These are phyloP conservation scores for Ormyrus pomaceus DNA, from an alignment of 2,888 invertebrate genomes.

Conservation along the genomic window DNA sequence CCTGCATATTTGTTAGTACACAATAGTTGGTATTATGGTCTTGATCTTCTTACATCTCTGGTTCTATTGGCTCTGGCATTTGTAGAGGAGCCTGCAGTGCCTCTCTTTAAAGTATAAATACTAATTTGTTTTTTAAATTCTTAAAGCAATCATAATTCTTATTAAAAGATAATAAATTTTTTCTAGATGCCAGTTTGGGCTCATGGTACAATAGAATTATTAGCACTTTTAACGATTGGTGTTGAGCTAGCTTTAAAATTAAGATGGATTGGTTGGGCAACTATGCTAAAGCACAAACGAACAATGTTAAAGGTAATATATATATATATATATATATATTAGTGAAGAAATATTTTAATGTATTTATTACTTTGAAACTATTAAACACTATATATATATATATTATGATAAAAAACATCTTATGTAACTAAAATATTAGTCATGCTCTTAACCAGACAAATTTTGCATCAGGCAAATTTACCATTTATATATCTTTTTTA, in stretches of 20 bases:
- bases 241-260: conserved; percentile 87
- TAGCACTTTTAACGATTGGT: conserved; percentile 86
- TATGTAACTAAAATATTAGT: conserved; percentile 49
- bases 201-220: conserved; percentile 88
- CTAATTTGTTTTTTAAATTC: background rate
- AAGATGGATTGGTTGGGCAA: conserved; percentile 90
- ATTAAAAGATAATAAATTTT: conserved; percentile 26
- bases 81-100: conserved; percentile 88
- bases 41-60: conserved; percentile 87
- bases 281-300: conserved; percentile 89
- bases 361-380: background rate
- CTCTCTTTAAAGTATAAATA: conserved; percentile 80
- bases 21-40: conserved; percentile 90
- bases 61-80: conserved; percentile 86
- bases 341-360: background rate
- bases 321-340: too few species aligned
- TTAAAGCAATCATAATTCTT: background rate
- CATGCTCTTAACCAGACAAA: conserved; percentile 56
- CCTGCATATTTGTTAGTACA: conserved; percentile 92
- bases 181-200: conserved; percentile 85
- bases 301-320: conserved; percentile 88
- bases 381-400: background rate
- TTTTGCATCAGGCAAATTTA: conserved; percentile 40
- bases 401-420: conserved; percentile 26
- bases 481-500: too few species aligned